Percentiles rank a stretch among this genome's conserved stretches.
Conservation (phyloP, 2,797 vertebrate genomes). For the Dermochelys coriacea region DNA sequence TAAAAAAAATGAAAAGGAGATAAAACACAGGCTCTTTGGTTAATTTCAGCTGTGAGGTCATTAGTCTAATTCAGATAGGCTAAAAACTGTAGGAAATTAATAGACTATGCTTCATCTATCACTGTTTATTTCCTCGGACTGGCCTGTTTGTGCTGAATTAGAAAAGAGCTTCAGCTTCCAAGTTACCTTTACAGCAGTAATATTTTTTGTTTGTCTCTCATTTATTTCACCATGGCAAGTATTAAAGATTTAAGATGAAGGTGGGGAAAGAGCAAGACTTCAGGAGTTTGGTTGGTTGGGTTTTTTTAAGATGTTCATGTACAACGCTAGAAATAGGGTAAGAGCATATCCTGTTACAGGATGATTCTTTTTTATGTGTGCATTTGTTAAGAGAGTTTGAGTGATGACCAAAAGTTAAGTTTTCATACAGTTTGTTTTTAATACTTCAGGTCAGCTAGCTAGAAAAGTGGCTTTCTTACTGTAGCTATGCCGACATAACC, state of each 20-base stretch:
- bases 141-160: constrained; percentile 54
- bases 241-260: not conserved
- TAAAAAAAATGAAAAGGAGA: not conserved
- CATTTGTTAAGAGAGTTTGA: constrained; percentile 6
- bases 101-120: constrained; percentile 84
- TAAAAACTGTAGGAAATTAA: constrained; percentile 81
- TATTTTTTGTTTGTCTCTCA: constrained; percentile 72
- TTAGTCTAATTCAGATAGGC: constrained; percentile 83
- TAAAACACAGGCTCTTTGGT: not conserved
- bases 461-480: constrained; percentile 14
- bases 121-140: constrained; percentile 82
- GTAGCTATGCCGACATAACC: constrained; percentile 1
- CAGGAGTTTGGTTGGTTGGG: not conserved
- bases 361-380: not conserved
- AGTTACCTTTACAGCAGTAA: constrained; percentile 79
- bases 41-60: constrained; percentile 79
- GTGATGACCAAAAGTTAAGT: not conserved
- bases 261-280: not conserved
- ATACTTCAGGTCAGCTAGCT: not conserved
- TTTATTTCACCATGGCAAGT: constrained; percentile 71
- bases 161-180: constrained; percentile 72
- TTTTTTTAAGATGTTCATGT: not conserved
- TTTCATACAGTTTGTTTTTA: not conserved
- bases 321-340: not conserved
- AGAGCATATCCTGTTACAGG: not conserved